These are phyloP conservation scores for Drosophila sordidula DNA, from an alignment of 2,888 invertebrate species.

Conservation along the genomic window DNA sequence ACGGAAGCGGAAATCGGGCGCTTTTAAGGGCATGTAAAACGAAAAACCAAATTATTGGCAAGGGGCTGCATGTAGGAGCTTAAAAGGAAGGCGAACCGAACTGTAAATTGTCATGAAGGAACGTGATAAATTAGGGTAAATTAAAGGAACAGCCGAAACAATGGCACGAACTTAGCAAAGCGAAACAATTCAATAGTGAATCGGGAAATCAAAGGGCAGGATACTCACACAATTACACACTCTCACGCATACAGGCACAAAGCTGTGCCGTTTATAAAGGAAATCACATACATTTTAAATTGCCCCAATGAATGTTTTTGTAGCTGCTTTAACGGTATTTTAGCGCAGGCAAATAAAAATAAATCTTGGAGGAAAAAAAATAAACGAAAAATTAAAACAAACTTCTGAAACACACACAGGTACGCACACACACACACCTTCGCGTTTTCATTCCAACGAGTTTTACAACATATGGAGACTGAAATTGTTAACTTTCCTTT, in stretches of 20 bases:
- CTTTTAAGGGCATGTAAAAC: conserved; percentile 54
- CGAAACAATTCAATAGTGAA: conserved; percentile 12
- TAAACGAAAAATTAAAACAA: neutral
- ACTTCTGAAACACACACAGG: neutral
- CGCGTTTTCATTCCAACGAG: neutral
- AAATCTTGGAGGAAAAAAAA: conserved; percentile 54
- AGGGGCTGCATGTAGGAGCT: neutral
- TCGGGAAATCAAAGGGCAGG: conserved; percentile 37
- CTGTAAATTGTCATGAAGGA: conserved; percentile 47
- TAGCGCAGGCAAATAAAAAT: conserved; percentile 65
- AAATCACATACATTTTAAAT: conserved; percentile 72
- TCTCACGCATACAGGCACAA: conserved; percentile 2
- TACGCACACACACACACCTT: neutral
- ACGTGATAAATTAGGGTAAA: conserved; percentile 44
- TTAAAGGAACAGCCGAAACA: conserved; percentile 21
- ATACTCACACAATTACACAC: conserved; percentile 7
- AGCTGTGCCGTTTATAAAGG: conserved; percentile 60
- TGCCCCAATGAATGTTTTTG: conserved; percentile 58
- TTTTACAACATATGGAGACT: conserved; percentile 9
- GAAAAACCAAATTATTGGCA: conserved; percentile 51
- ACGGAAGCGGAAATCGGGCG: conserved; percentile 71
- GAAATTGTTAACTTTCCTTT: conserved; percentile 28
- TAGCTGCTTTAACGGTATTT: conserved; percentile 70
- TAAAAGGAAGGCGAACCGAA: conserved; percentile 27
- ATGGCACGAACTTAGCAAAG: conserved; percentile 29